Evolutionary conservation across 2,113 vertebrate species (phyloP), one percentile per base, ranked within the genome.

Genomic region (Leiothrix lutea): DNA sequence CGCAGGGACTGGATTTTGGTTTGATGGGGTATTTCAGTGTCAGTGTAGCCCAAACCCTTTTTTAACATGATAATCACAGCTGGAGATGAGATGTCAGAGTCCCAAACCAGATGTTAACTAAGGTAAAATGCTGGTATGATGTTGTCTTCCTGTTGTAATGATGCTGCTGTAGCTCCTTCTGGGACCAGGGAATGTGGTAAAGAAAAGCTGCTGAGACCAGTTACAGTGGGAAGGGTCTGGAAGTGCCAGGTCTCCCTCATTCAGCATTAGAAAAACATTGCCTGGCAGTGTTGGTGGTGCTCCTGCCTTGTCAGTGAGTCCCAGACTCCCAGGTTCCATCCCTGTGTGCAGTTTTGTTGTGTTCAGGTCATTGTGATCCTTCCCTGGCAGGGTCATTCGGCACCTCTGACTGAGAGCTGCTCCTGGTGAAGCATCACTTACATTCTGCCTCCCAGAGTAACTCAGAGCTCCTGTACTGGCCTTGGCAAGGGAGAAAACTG

Each of bases 331-430:
- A 7, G 70, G 71, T 38, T 11, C 1, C 22, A 2, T 24, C 1
- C 0, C 50, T 31, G 69, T 28, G 73, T 40, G 85, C 3, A 0
- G 15, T n/a, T 24, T 9, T 45, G 42, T 33, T 53, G 54, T 47
- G 44, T 25, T 18, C 28, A 18, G 14, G 6, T 42, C 42, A 8
- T 4, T 14, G 9, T n/a, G 42, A 21, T 23, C 25, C 29, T 71
- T 73, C 66, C 56, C 22, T 71, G 26, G 33, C 0, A 7, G 25
- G 23, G 2, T 35, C 12, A 14, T 54, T 42, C 0, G 0, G 33
- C 53, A 47, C 75, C 86, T 72, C 28, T 8, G 54, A 14, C 50
- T 29, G 40, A 77, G 33, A 35, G 10, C 50, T 35, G 54, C 28
- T 81, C 44, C 22, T 26, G 6, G 47, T 26, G 19, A 44, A 70